phyloP scores from a whole-genome alignment of 2,113 vertebrate species.

The Pavo muticus region DNA sequence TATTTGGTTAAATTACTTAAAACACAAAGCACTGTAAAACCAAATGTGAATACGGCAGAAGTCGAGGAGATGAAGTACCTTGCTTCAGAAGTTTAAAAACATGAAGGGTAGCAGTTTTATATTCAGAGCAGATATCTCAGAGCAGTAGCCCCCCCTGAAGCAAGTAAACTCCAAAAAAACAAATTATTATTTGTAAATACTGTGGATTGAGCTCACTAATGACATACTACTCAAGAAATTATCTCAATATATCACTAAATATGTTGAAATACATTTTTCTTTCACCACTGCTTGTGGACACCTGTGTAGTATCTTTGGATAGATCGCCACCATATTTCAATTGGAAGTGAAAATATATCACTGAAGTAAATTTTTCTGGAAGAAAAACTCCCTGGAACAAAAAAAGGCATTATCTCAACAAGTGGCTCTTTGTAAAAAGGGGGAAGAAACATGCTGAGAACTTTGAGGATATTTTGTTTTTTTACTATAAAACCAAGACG shows the following conservation, averaged over 20 bases:
- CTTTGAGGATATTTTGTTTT: not conserved
- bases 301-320: not conserved
- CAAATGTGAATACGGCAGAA: not conserved
- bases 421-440: rapidly evolving
- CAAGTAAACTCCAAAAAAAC: not conserved
- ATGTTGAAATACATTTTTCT: not conserved
- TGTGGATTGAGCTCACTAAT: not conserved
- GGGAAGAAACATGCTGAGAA: rapidly evolving
- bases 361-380: not conserved
- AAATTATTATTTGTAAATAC: not conserved
- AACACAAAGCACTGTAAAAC: not conserved
- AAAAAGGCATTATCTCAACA: not conserved
- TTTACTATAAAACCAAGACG: not conserved
- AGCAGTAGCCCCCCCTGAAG: not conserved
- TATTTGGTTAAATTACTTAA: not conserved
- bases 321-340: not conserved
- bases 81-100: not conserved
- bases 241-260: not conserved
- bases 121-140: not conserved
- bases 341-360: not conserved
- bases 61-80: not conserved
- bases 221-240: not conserved
- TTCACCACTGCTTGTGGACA: not conserved
- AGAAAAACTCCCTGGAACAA: not conserved
- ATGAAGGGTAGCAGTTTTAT: not conserved